These are phyloP conservation scores for Hymenopus coronatus DNA, from an alignment of 2,888 invertebrate species.

Conservation along the genomic window DNA sequence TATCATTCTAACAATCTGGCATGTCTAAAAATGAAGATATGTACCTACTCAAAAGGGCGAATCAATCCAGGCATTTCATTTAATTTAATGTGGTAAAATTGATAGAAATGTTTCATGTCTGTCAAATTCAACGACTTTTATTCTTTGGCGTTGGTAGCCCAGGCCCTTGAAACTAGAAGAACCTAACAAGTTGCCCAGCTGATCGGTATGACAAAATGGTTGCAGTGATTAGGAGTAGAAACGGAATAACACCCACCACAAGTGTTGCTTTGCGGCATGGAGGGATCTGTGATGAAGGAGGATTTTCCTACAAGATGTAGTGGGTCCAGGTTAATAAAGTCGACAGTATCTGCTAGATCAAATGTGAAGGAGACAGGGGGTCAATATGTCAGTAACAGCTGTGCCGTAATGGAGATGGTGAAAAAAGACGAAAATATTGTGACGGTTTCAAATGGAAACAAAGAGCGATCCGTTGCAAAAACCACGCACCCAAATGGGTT, in stretches of 20 bases:
- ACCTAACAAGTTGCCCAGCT: constrained; percentile 27
- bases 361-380: background rate
- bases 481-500: constrained; percentile 16
- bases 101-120: too few species aligned
- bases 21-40: too few species aligned
- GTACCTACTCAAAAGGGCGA: too few species aligned
- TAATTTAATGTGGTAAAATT: too few species aligned
- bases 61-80: too few species aligned
- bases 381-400: background rate
- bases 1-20: too few species aligned
- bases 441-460: background rate
- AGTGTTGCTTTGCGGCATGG: constrained; percentile 16
- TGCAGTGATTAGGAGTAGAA: constrained; percentile 8
- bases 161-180: background rate
- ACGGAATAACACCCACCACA: constrained; percentile 20
- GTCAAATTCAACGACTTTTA: background rate
- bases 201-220: constrained; percentile 31
- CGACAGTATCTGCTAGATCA: background rate
- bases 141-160: background rate
- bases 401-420: background rate
- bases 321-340: background rate
- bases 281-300: constrained; percentile 19
- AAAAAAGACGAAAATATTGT: background rate
- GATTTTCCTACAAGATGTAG: constrained; percentile 1
- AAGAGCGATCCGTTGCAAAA: background rate